Percentiles rank a stretch among this genome's conserved stretches.
phyloP scores from a whole-genome alignment of 2,888 invertebrate species.

The Epirrhoe alternata region DNA sequence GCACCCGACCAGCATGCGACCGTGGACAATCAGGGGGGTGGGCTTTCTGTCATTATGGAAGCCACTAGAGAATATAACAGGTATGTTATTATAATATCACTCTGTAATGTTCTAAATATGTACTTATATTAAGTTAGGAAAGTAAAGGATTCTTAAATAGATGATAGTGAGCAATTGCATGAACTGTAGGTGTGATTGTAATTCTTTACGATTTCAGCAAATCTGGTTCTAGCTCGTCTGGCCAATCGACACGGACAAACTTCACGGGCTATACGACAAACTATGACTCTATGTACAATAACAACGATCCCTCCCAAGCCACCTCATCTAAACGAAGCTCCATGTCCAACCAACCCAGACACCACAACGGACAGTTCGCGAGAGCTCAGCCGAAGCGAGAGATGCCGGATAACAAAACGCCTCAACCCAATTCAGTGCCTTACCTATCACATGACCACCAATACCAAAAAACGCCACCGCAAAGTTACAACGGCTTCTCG shows the following conservation, averaged over 20 bases:
- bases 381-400: constrained; percentile 69
- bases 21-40: constrained; percentile 73
- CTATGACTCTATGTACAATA: constrained; percentile 78
- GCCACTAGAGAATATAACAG: constrained; percentile 86
- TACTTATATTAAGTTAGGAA: not conserved
- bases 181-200: constrained; percentile 28
- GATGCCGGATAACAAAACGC: constrained; percentile 60
- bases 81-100: constrained; percentile 54
- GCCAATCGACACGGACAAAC: constrained; percentile 78
- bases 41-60: constrained; percentile 87
- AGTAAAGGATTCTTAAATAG: constrained; percentile 21
- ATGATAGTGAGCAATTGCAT: constrained; percentile 12
- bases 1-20: constrained; percentile 70
- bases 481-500: constrained; percentile 72
- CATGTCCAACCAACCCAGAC: constrained; percentile 66
- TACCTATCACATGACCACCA: constrained; percentile 79
- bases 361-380: constrained; percentile 75
- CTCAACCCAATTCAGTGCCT: constrained; percentile 59
- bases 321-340: constrained; percentile 74
- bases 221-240: constrained; percentile 81
- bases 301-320: constrained; percentile 70
- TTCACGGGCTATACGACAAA: constrained; percentile 79
- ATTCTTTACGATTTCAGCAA: constrained; percentile 66
- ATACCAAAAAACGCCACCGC: constrained; percentile 72
- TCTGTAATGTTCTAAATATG: not conserved